These are phyloP conservation scores for Atrichornis clamosus DNA, from an alignment of 2,113 vertebrate species.

Conservation along the genomic window DNA sequence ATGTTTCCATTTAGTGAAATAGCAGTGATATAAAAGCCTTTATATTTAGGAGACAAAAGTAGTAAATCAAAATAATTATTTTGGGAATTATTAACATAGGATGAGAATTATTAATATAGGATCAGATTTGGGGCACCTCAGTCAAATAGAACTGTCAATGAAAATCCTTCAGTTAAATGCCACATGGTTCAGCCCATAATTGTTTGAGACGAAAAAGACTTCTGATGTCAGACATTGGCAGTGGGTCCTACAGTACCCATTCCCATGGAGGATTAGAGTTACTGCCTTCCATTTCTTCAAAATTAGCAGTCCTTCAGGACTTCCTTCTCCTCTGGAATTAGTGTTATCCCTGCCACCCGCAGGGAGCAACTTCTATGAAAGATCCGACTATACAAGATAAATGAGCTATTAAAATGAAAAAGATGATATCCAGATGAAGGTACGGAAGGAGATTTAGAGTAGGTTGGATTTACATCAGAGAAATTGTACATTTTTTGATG, in stretches of 20 bases:
- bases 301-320: background rate
- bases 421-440: background rate
- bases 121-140: background rate
- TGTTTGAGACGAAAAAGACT: background rate
- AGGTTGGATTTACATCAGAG: background rate
- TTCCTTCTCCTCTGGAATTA: background rate
- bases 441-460: background rate
- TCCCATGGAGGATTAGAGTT: background rate
- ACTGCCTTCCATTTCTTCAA: background rate
- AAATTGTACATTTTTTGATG: background rate
- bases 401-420: background rate
- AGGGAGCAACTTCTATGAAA: background rate
- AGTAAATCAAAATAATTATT: slow-evolving; percentile 1
- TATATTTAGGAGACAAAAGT: background rate
- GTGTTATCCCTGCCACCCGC: background rate
- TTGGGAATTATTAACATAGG: too few relatives aligned
- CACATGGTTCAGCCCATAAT: background rate
- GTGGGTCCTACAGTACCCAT: background rate
- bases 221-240: background rate
- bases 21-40: background rate
- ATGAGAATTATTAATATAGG: background rate
- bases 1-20: background rate
- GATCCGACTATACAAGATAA: background rate
- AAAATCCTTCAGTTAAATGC: background rate
- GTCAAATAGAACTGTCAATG: background rate